These are phyloP conservation scores for Protomyctophum bolini DNA, from an alignment of 2,113 vertebrate genomes.

Conservation along the genomic window DNA sequence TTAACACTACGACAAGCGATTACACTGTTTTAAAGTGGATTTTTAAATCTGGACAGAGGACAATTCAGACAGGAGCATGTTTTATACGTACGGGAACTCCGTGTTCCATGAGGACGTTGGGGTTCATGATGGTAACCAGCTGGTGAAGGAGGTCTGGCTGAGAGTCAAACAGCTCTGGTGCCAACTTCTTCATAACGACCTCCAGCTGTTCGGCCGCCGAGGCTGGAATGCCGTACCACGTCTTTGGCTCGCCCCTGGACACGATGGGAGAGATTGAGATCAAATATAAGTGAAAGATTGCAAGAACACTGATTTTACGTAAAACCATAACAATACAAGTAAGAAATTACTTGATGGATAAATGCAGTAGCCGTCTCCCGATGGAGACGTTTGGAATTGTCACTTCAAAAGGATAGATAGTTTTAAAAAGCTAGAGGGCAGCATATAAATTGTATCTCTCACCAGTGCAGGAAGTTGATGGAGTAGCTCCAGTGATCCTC, in stretches of 20 bases:
- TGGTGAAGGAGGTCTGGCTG: slow-evolving; percentile 98
- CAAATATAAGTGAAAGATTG: neutral
- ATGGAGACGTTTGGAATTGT: too few species aligned
- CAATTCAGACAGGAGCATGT: too few species aligned
- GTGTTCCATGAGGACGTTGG: slow-evolving; percentile 96
- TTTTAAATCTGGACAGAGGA: too few species aligned
- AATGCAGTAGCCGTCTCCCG: too few species aligned
- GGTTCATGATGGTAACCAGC: slow-evolving; percentile 98
- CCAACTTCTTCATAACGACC: slow-evolving; percentile 95
- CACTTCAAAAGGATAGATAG: neutral
- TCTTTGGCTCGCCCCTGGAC: slow-evolving; percentile 95
- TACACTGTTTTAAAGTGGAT: too few species aligned
- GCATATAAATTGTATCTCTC: slow-evolving; percentile 29
- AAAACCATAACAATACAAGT: too few species aligned
- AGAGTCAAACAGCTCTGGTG: slow-evolving; percentile 95
- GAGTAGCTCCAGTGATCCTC: slow-evolving; percentile 99
- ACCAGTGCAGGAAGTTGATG: slow-evolving; percentile 99
- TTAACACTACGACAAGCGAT: too few species aligned
- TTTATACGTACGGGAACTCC: slow-evolving; percentile 89
- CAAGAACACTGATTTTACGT: too few species aligned
- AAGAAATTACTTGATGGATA: neutral
- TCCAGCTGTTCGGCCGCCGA: slow-evolving; percentile 95
- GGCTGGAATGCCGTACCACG: slow-evolving; percentile 96
- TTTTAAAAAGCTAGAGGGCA: neutral
- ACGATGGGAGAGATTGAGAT: neutral